These are phyloP conservation scores for Epistrophella euchroma DNA, from an alignment of 2,888 invertebrate genomes.

Conservation along the genomic window DNA sequence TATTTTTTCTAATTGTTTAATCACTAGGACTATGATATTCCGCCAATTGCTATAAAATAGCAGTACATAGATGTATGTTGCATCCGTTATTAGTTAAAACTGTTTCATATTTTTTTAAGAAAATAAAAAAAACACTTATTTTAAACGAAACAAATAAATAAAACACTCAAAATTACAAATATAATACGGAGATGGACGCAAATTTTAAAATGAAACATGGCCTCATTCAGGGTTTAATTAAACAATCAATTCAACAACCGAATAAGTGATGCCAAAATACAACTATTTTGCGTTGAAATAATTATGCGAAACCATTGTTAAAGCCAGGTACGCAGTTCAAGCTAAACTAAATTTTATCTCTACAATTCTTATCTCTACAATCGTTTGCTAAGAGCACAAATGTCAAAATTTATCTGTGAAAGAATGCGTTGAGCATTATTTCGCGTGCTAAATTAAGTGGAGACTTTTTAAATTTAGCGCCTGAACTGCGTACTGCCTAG, in stretches of 20 bases:
- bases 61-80: not conserved
- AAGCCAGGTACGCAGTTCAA: not conserved
- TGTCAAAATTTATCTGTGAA: too few relatives aligned
- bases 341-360: too few relatives aligned
- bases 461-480: too few relatives aligned
- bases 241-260: slow-evolving; percentile 3
- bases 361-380: too few relatives aligned
- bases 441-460: too few relatives aligned
- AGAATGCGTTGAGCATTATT: too few relatives aligned
- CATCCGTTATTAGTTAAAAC: slow-evolving; percentile 50
- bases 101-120: slow-evolving; percentile 12
- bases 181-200: slow-evolving; percentile 9
- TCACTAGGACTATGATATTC: not conserved
- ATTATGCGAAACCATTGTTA: not conserved
- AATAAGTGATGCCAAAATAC: slow-evolving; percentile 50
- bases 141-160: slow-evolving; percentile 67
- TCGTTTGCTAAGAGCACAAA: too few relatives aligned
- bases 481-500: too few relatives aligned
- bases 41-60: not conserved
- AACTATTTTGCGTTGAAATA: not conserved
- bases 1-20: not conserved
- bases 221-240: slow-evolving; percentile 31
- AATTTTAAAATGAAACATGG: slow-evolving; percentile 38
- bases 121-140: slow-evolving; percentile 24
- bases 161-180: slow-evolving; percentile 58